These are phyloP conservation scores for Intellagama lesueurii DNA, from an alignment of 2,797 vertebrate genomes.

Conservation along the genomic window DNA sequence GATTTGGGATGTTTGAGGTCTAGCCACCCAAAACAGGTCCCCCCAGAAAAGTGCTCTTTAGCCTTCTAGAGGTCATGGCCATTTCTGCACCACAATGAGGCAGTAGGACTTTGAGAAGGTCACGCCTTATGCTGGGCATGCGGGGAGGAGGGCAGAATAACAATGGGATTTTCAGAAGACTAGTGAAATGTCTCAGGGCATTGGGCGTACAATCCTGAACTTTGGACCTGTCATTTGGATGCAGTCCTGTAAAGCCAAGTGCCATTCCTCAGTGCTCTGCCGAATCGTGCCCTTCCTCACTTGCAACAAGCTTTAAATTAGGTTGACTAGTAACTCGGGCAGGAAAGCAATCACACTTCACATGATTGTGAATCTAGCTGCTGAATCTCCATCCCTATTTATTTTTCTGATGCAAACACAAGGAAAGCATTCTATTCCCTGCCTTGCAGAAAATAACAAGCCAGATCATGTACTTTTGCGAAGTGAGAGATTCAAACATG, in stretches of 20 bases:
- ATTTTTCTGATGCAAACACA: not conserved
- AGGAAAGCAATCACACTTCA: not conserved
- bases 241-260: not conserved
- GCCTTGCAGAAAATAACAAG: not conserved
- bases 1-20: no score
- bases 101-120: no score
- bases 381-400: not conserved
- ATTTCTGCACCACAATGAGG: no score
- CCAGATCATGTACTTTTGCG: not conserved
- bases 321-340: not conserved
- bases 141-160: no score
- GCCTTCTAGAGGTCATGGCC: no score
- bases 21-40: no score
- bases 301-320: conserved; percentile 6
- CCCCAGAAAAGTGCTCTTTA: no score
- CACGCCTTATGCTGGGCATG: no score
- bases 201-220: not conserved
- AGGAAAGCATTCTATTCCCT: not conserved
- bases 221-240: not conserved
- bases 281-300: not conserved
- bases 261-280: not conserved
- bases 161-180: no score
- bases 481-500: not conserved
- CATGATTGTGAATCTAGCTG: not conserved
- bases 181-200: no score